Evolutionary conservation across 1,140 invertebrate species (phyloP).

Genomic region (Scaptomyza hsui): DNA sequence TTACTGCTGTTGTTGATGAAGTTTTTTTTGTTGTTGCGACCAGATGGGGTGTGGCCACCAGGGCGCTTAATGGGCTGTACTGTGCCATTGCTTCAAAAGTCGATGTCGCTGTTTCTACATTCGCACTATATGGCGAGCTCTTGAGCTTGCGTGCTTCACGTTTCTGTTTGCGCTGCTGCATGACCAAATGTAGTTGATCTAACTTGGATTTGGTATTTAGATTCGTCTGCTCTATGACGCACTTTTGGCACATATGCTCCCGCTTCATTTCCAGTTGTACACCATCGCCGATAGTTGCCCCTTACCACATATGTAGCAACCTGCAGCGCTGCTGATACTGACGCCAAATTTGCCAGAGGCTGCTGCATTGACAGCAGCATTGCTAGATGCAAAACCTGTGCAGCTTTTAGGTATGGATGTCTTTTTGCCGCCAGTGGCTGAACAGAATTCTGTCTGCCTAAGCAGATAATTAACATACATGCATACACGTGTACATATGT

Average conservation of each 20-base stretch:
- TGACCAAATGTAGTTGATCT: constrained; percentile 92
- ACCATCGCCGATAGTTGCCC: constrained; percentile 26
- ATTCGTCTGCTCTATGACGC: constrained; percentile 88
- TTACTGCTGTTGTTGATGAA: constrained; percentile 33
- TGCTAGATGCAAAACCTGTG: constrained; percentile 1
- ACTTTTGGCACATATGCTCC: constrained; percentile 77
- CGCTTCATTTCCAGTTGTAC: constrained; percentile 31
- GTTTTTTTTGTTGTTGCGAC: constrained; percentile 1
- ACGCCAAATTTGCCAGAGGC: constrained; percentile 41
- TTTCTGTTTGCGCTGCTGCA: constrained; percentile 93
- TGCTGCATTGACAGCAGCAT: constrained; percentile 4
- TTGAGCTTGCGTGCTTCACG: constrained; percentile 91
- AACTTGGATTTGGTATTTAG: constrained; percentile 93
- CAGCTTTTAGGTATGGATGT: constrained; percentile 16
- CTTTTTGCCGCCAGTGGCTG: constrained; percentile 6
- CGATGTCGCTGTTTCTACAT: neutral
- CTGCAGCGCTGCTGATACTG: constrained; percentile 1
- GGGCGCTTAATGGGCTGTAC: constrained; percentile 57
- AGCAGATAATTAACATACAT: no score
- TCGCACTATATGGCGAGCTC: constrained; percentile 88
- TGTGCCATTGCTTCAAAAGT: constrained; percentile 11
- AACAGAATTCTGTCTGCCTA: constrained; percentile 14
- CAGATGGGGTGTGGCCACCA: constrained; percentile 42
- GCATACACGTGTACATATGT: no score
- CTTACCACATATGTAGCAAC: constrained; percentile 75